Conservation (phyloP, 2,797 vertebrate species). For the Taenioides sp. region DNA sequence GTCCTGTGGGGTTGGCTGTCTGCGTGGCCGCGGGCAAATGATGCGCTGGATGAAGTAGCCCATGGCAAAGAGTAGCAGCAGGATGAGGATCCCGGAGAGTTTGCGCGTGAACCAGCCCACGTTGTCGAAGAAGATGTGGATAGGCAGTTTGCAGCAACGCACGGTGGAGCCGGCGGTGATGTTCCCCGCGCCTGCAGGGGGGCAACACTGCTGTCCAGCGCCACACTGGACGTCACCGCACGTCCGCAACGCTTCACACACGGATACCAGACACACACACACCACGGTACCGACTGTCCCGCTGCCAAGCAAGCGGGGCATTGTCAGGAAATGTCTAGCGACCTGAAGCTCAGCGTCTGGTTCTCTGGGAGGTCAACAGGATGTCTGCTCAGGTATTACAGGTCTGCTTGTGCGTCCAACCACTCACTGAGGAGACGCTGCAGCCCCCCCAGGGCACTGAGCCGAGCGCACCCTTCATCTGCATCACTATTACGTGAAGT, state of each 20-base stretch:
- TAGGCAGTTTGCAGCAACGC: conserved; percentile 85
- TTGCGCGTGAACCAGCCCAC: conserved; percentile 90
- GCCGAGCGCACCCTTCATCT: conserved; percentile 47
- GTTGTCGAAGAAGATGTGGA: conserved; percentile 87
- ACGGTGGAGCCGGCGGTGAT: conserved; percentile 72
- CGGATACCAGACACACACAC: conserved; percentile 67
- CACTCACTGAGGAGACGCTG: conserved; percentile 33
- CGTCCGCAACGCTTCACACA: conserved; percentile 78
- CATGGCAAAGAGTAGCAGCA: conserved; percentile 90
- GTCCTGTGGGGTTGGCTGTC: conserved; percentile 58
- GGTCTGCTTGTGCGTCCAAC: conserved; percentile 41
- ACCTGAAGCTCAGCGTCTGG: neutral
- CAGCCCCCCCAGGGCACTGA: conserved; percentile 33
- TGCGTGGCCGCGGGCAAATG: conserved; percentile 86
- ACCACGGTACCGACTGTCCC: conserved; percentile 63
- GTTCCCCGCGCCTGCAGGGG: conserved; percentile 63
- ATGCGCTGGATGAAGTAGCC: conserved; percentile 93
- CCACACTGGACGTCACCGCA: conserved; percentile 85
- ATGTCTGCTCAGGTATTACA: conserved; percentile 48
- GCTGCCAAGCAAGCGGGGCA: conserved; percentile 62
- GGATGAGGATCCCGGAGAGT: conserved; percentile 90
- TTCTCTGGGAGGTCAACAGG: conserved; percentile 3
- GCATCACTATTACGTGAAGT: conserved; percentile 45
- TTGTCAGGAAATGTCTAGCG: conserved; percentile 53
- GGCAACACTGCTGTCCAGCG: conserved; percentile 85